Base-by-base conservation (phyloP, 2,113 vertebrate species). In the Xenopus borealis region DNA sequence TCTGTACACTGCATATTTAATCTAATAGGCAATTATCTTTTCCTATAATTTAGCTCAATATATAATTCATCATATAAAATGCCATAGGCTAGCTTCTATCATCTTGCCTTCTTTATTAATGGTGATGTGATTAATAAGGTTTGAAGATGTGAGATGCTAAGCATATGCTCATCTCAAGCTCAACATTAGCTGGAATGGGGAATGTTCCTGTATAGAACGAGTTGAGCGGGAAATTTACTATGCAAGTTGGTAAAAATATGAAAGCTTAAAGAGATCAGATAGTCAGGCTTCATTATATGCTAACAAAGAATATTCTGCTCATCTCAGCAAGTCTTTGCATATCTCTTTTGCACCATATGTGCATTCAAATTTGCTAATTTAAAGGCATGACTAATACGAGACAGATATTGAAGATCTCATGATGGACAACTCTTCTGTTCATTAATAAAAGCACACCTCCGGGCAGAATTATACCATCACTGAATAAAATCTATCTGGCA, bases 41-140 rank as follows among this genome's bases (percentile, higher is more conserved):
- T 63, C 66, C 61, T 64, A 59, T 46, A 62, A 66, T 76, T 63
- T 62, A 23, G 58, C 61, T 55, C 46, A 17, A 50, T 55, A 63
- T 63, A 76, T 66, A 76, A 69, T 58, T 69, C 62, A 76, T 76
- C 69, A 69, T 69, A 44, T 69, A 64, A 69, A 77, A 52, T 53
- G 66, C 66, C 74, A 12, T 8, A 58, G 67, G 74, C 66, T 57
- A 70, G 33, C 33, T 77, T 69, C 57, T 69, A 77, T 70, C 66
- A 63, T 69, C 46, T 77, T 33, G 30, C 66, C 46, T 77, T 18
- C 67, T 70, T 77, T 70, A 77, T 77, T 77, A 75, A 75, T 57
- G 69, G 74, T 45, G 74, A 77, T 70, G 67, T 69, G 67, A 77
- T 70, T 69, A 70, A 67, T 67, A 50, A 44, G 74, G 70, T 77